Evolutionary conservation across 2,888 invertebrate genomes (phyloP), one percentile per base, ranked within the genome.

Genomic region (Melipona bicolor): DNA sequence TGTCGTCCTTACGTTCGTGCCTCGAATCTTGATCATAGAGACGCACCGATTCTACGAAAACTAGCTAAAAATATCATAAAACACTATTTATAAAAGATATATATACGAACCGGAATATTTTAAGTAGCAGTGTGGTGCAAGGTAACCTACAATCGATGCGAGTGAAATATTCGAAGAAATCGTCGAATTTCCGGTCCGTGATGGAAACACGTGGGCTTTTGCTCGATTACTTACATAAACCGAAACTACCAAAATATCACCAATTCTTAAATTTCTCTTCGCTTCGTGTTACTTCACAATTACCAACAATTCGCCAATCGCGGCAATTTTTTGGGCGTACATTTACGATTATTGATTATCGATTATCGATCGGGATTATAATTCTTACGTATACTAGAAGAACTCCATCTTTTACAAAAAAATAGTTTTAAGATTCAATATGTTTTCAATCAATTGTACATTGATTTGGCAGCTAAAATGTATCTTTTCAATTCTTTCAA

Each of bases 81-180:
- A 65, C 62, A 64, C 72, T 64, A 59, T 69, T 73, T 36, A 19
- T 54, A n/a, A 36, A 43, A 74, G 62, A 67, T 70, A 71, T 32
- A 27, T 27, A 15, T 6, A 62, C 27, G 67, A 56, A 67, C 56
- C 4, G 65, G 50, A n/a, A 62, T 62, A 62, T 62, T 62, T 62
- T 27, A 56, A 77, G 54, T 49, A 49, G 67, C 62, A 70, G 67
- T 27, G 49, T n/a, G 49, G 75, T n/a, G 72, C 64, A 71, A 65
- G 82, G 68, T 79, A 77, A 80, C 56, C 83, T 88, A 88, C 85
- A 87, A 87, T 87, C 80, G 86, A 86, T 79, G 24, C 77, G 67
- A 67, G 79, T 61, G 11, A 19, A 50, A 64, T 32, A 6, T 36
- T 36, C 75, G 68, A 85, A 78, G 81, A 73, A 56, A 32, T 19